phyloP scores from a whole-genome alignment of 2,888 invertebrate species.

The Drosophila borborema region DNA sequence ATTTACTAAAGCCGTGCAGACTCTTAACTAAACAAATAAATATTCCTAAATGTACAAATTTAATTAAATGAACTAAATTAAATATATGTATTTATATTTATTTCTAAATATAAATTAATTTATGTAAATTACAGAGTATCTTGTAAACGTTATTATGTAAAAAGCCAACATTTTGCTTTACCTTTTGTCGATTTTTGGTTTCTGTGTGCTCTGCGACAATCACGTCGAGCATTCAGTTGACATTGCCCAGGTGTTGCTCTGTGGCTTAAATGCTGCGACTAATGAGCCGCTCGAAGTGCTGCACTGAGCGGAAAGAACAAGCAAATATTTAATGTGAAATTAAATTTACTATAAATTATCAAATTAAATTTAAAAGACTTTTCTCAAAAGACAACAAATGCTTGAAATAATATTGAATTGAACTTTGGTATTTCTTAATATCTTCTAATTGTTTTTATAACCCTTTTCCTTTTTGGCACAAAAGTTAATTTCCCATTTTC shows the following conservation, averaged over 20 bases:
- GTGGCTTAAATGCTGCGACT: conserved; percentile 26
- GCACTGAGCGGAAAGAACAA: conserved; percentile 3
- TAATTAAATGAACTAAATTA: too few species aligned
- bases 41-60: too few species aligned
- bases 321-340: background rate
- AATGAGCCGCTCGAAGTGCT: conserved; percentile 37
- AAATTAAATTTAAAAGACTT: background rate
- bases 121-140: background rate
- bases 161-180: background rate
- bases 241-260: conserved; percentile 29
- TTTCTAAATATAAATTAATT: background rate
- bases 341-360: background rate
- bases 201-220: conserved; percentile 23
- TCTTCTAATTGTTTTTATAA: background rate
- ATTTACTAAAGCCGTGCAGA: too few species aligned
- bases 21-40: too few species aligned
- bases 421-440: background rate
- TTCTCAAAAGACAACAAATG: background rate
- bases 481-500: conserved; percentile 24
- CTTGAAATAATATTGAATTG: conserved; percentile 5
- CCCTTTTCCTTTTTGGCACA: background rate
- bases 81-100: too few species aligned
- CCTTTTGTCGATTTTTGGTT: background rate
- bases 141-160: background rate
- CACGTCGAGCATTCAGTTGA: conserved; percentile 43